Base-by-base conservation (phyloP, 2,113 vertebrate species). In the Agelaius phoeniceus region DNA sequence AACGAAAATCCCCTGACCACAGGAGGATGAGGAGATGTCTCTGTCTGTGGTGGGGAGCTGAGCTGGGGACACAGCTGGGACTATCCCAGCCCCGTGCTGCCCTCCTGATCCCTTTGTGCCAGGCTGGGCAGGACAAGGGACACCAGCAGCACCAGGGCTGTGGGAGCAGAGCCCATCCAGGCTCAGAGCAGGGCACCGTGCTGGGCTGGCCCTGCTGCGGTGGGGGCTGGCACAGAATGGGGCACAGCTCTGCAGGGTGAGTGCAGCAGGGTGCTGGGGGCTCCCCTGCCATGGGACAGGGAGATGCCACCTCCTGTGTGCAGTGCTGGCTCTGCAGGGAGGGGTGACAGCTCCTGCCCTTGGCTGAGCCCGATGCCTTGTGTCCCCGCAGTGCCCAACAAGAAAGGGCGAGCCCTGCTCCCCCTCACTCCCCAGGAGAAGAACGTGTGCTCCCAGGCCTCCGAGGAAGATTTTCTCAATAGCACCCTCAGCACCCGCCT, bases 1-100 rank as follows among this genome's bases (percentile, higher is more conserved):
- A 48, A 4, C 0, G 0, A 48, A 72, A 87, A 90, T 0, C 5
- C 18, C 75, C 66, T 0, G 1, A 54, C 54, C 11, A 0, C 54
- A 61, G 68, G 44, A 68, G 41, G 44, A 39, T 0, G 3, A 31
- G 17, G 26, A 23, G 46, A 35, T 35, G 15, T 31, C 61, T 58
- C 54, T 4, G 18, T 13, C 44, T 44, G 44, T 21, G 48, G 55
- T 5, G 21, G 46, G 43, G 10, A n/a, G 10, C 41, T 1, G 11
- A 10, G 52, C 4, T 9, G 15, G 20, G 15, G 12, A 23, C 2
- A 10, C 14, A 30, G 7, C 49, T 4, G 4, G 52, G 23, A 11
- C 5, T 30, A 6, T 39, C 86, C 49, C 4, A 9, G 1, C 19
- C 30, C 21, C 3, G 7, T 48, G 51, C 24, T 48, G 68, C 27